Evolutionary conservation across 2,888 invertebrate genomes (phyloP), one percentile per base, ranked within the genome.

Genomic region (Temnothorax unifasciatus): DNA sequence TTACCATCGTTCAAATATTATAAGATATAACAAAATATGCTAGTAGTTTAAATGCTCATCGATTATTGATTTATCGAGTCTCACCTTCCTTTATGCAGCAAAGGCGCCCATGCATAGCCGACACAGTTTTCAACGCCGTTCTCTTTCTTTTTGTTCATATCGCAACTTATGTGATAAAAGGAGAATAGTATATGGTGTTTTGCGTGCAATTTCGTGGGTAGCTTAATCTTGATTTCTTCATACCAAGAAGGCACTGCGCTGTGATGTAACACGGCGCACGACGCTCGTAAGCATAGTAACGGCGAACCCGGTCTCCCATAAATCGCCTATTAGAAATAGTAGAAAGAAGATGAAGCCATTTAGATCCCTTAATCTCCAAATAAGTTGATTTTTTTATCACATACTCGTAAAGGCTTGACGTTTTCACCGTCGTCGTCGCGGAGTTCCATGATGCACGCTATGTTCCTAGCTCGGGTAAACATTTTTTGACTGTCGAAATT

Each of bases 151-250:
- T 97, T 97, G 74, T 97, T 96, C 88, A 97, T 96, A 95, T 98
- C 98, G 94, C 99, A 99, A 85, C 99, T 98, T 86, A 99, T 98
- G 95, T 99, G 99, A 93, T 98, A 97, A 95, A 99, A 99, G 4
- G 98, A 98, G 95, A 99, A 99, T 76, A 99, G 96, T 82, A 99
- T 95, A 94, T 99, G 99, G 95, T 99, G 99, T 75, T 97, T 97
- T 0, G 97, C 95, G 61, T 98, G 97, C 74, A 99, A 95, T 86
- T 98, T 97, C 25, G 98, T 96, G 0, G 99, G 99, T 52, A 99
- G 95, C 38, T 97, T 96, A 84, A 99, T 96, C 96, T 99, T 99
- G 66, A 99, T 97, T 95, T 99, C 99, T 95, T 99, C 99, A 93
- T 98, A 97, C 98, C 99, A 99, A 25, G 97, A 96, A 0, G 99